phyloP scores from a whole-genome alignment of 1,140 invertebrate genomes.

The Musca vetustissima region DNA sequence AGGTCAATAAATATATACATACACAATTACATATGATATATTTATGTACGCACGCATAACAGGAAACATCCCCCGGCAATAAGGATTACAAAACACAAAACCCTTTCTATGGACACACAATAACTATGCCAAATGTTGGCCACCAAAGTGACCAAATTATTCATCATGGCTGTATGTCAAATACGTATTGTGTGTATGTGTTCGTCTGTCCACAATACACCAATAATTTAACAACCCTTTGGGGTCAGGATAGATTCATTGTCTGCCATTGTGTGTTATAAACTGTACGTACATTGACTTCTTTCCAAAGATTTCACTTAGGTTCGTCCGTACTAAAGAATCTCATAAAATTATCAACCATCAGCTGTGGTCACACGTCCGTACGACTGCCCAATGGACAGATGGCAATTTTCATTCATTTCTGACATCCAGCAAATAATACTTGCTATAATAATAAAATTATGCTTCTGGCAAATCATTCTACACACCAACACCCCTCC shows the following conservation, averaged over 20 bases:
- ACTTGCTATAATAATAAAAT: no score
- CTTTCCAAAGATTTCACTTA: not conserved
- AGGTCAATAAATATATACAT: not conserved
- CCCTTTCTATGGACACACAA: not conserved
- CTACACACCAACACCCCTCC: no score
- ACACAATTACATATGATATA: no score
- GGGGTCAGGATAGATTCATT: not conserved
- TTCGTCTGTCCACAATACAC: not conserved
- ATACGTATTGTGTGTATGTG: not conserved
- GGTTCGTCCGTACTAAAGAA: not conserved
- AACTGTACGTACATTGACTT: not conserved
- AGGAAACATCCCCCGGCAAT: not conserved
- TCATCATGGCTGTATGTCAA: not conserved
- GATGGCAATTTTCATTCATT: not conserved
- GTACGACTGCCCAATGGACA: not conserved
- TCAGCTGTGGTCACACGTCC: constrained; percentile 18
- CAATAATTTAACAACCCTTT: constrained; percentile 15
- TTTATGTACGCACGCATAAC: not conserved
- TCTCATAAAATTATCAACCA: constrained; percentile 5
- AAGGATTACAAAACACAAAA: constrained; percentile 10
- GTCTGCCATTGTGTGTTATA: not conserved
- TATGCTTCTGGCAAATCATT: no score
- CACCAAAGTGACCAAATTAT: constrained; percentile 20
- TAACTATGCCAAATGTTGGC: not conserved
- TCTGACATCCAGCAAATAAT: no score